Conservation (phyloP, 2,113 vertebrate species). For the Alexandromys fortis region DNA sequence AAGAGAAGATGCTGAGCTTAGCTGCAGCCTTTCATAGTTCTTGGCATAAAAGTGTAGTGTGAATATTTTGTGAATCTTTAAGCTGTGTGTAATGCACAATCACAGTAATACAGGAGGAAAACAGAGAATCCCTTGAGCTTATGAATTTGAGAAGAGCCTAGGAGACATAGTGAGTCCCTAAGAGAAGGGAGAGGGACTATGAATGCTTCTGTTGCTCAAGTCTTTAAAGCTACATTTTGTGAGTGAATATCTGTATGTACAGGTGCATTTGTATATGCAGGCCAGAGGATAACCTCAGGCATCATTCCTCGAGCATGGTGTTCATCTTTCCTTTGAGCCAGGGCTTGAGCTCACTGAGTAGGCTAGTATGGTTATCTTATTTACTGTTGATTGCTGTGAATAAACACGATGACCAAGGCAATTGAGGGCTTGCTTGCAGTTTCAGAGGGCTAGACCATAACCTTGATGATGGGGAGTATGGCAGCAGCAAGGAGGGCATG, state of each 20-base stretch:
- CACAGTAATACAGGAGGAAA: neutral
- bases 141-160: neutral
- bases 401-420: neutral
- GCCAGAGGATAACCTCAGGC: neutral
- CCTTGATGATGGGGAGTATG: neutral
- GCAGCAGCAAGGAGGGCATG: neutral
- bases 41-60: slow-evolving; percentile 59
- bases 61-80: slow-evolving; percentile 61
- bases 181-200: neutral
- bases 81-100: neutral
- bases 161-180: neutral
- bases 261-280: neutral
- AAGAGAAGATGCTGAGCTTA: slow-evolving; percentile 38
- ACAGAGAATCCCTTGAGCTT: neutral
- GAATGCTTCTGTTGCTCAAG: neutral
- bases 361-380: neutral
- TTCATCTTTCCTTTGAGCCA: neutral
- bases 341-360: neutral
- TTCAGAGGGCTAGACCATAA: neutral
- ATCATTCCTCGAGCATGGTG: neutral
- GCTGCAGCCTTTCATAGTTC: slow-evolving; percentile 59
- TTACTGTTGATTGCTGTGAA: neutral
- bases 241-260: neutral
- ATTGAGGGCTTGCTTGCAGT: neutral
- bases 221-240: neutral